These are phyloP conservation scores for Chiloscyllium plagiosum DNA, from an alignment of 2,113 vertebrate species.

Conservation along the genomic window DNA sequence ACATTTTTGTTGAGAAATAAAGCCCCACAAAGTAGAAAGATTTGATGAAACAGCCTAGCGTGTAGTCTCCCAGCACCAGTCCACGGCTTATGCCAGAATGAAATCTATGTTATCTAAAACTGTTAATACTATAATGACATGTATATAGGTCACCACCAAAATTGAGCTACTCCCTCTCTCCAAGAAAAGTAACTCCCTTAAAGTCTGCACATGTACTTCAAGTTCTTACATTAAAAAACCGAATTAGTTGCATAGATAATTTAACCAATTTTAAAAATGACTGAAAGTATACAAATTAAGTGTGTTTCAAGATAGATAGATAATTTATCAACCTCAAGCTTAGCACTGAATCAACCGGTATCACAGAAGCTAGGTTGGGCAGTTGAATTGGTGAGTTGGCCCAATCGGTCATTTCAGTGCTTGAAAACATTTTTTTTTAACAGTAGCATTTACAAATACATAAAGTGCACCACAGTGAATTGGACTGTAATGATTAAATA, in stretches of 20 bases:
- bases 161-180: background rate
- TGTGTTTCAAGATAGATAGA: background rate
- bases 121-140: slow-evolving; percentile 13
- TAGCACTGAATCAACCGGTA: background rate
- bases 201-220: background rate
- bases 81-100: background rate
- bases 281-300: background rate
- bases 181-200: background rate
- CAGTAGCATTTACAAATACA: background rate
- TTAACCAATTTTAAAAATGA: background rate
- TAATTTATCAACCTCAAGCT: background rate
- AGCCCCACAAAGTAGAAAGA: background rate
- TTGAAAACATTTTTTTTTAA: no score
- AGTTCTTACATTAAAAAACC: background rate
- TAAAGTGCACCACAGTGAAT: background rate
- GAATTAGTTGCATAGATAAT: background rate
- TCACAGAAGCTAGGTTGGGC: background rate
- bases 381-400: background rate
- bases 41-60: background rate
- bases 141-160: background rate
- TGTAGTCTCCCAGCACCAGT: slow-evolving; percentile 10
- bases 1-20: background rate
- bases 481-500: no score
- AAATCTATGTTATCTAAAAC: background rate
- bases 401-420: no score